phyloP scores from a whole-genome alignment of 2,888 invertebrate species.

The Piscicola geometra region DNA sequence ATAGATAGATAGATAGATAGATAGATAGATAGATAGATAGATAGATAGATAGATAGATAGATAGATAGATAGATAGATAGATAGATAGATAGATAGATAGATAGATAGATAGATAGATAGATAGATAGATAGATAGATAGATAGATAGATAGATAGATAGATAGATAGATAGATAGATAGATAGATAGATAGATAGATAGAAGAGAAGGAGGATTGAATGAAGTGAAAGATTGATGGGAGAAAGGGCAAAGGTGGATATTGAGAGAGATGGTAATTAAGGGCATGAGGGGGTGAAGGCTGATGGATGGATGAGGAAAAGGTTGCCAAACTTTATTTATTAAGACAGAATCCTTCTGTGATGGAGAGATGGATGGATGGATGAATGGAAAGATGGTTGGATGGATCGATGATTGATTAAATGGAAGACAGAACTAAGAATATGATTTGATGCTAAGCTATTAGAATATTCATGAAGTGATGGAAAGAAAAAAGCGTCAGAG shows the following conservation, averaged over 20 bases:
- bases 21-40: not conserved
- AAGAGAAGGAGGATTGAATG: not conserved
- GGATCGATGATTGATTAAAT: not conserved
- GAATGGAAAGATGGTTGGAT: conserved; percentile 3
- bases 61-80: conserved; percentile 3
- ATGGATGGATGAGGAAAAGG: no score
- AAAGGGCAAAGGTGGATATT: no score
- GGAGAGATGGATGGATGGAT: not conserved
- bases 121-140: conserved; percentile 9
- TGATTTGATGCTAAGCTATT: no score
- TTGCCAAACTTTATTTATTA: no score
- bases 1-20: not conserved
- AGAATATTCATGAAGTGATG: not conserved
- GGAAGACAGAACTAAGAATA: not conserved
- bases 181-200: conserved; percentile 13
- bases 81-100: not conserved
- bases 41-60: conserved; percentile 13
- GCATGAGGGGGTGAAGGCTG: no score
- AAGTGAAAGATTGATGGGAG: no score
- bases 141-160: not conserved
- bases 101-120: conserved; percentile 7
- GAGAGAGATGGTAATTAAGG: no score
- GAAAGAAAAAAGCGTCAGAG: not conserved
- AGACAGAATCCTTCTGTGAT: no score
- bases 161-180: conserved; percentile 3